phyloP scores from a whole-genome alignment of 2,797 vertebrate species.

The Spinus pinus region DNA sequence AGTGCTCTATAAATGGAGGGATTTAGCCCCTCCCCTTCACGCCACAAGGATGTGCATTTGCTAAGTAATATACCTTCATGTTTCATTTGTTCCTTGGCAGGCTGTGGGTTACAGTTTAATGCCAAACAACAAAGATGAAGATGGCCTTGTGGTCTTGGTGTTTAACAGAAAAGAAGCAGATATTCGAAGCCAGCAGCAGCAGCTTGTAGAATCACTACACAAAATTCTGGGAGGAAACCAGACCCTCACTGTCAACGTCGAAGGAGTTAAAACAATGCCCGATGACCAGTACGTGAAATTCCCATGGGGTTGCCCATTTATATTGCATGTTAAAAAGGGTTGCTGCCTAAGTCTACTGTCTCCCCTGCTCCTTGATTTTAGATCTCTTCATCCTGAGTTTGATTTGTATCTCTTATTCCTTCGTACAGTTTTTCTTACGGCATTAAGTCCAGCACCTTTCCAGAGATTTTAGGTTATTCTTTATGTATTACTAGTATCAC shows the following conservation, averaged over 20 bases:
- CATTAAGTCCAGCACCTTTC: background rate
- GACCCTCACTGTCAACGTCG: slow-evolving; percentile 90
- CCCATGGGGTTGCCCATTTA: background rate
- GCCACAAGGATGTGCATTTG: background rate
- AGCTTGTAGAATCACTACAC: slow-evolving; percentile 92
- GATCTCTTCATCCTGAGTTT: background rate
- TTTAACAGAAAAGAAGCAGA: slow-evolving; percentile 92
- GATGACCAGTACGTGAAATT: slow-evolving; percentile 88
- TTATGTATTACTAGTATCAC: background rate
- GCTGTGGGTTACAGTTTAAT: slow-evolving; percentile 94
- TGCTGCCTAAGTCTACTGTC: background rate
- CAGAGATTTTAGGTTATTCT: background rate
- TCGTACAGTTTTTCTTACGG: background rate
- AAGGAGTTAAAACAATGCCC: slow-evolving; percentile 90
- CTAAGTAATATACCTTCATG: background rate
- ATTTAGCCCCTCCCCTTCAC: background rate
- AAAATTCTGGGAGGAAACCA: slow-evolving; percentile 91
- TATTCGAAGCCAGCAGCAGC: slow-evolving; percentile 90
- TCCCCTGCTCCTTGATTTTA: background rate
- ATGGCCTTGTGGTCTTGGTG: slow-evolving; percentile 89
- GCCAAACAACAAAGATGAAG: slow-evolving; percentile 92
- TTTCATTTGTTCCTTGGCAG: slow-evolving; percentile 67
- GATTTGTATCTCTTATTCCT: background rate
- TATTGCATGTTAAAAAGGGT: background rate
- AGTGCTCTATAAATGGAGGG: background rate